Base-by-base conservation (phyloP, 2,888 invertebrate genomes). In the Sussaba pulchella region DNA sequence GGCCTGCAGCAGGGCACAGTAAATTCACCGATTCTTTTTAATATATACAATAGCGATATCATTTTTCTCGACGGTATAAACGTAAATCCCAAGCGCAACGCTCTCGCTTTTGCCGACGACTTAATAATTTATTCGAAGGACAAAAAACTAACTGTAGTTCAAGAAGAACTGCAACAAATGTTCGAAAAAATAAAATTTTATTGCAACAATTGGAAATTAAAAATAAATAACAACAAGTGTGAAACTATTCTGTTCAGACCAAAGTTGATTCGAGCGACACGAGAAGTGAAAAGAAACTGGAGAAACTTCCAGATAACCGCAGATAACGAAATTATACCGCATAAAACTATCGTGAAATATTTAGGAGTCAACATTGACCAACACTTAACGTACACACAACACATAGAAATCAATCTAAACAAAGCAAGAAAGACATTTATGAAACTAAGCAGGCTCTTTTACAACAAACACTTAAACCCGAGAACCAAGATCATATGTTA, bases 151-250 rank as follows among this genome's bases (percentile, higher is more conserved):
- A 1, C 17, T 0, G 47, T 14, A 19, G 47, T 47, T 1, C 19
- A 47, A 19, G 19, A 47, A 0, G 47, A 47, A 19, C 9, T 47
- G 19, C 47, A 47, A 19, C 0, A 17, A 19, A 47, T 47, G 19
- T 47, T 47, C 31, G 12, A 45, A 0, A 79, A 83, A 70, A 75
- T 84, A 0, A 59, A 82, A 72, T 17, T 14, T 19, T 84, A 76
- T 63, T 83, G 74, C 14, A 31, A 57, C 10, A 41, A 73, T 1
- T 83, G 83, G 84, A 84, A 84, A 79, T 36, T 84, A 8, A 85
- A 81, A 77, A 81, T 83, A 24, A 85, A 84, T 31, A 45, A 66
- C 0, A 57, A 66, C 0, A 82, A 82, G 43, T 82, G 82, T n/a
- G 81, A 82, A 71, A 52, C 81, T 0, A 82, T 82, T n/a, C 19